A percentile compares a stretch with the other conserved stretches of the same genome.
Evolutionary conservation across 1,140 invertebrate species (phyloP).

Genomic region (Neodiprion fabricii): DNA sequence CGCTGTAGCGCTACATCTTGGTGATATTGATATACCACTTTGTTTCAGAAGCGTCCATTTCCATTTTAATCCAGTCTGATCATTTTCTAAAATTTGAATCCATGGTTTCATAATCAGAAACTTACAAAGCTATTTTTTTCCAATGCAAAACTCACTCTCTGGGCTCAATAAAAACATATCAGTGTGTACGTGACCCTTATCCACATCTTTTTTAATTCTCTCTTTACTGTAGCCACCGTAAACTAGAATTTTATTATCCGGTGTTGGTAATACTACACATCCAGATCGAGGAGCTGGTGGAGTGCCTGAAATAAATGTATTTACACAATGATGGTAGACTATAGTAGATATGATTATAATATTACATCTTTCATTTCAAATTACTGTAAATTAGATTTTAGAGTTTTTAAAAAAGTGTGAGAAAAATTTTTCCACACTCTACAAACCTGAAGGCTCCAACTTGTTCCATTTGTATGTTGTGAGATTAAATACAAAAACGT

Average conservation of each 20-base stretch:
- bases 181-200: conserved; percentile 80
- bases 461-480: conserved; percentile 83
- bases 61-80: conserved; percentile 71
- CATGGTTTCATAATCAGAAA: background rate
- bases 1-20: conserved; percentile 72
- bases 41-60: conserved; percentile 79
- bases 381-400: background rate
- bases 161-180: conserved; percentile 81
- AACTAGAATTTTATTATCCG: conserved; percentile 68
- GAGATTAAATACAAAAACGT: conserved; percentile 83
- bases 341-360: background rate
- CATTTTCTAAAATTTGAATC: conserved; percentile 64
- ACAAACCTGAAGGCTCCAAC: conserved; percentile 69
- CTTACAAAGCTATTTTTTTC: background rate
- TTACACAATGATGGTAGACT: conserved; percentile 9
- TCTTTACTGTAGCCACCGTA: conserved; percentile 91
- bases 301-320: conserved; percentile 49
- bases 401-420: conserved; percentile 16
- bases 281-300: conserved; percentile 77
- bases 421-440: background rate
- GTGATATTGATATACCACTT: conserved; percentile 68
- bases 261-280: conserved; percentile 64
- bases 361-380: conserved; percentile 7
- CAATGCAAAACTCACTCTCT: conserved; percentile 67
- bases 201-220: conserved; percentile 79